These are phyloP conservation scores for Sylvia borin DNA, from an alignment of 2,797 vertebrate genomes.

Conservation along the genomic window DNA sequence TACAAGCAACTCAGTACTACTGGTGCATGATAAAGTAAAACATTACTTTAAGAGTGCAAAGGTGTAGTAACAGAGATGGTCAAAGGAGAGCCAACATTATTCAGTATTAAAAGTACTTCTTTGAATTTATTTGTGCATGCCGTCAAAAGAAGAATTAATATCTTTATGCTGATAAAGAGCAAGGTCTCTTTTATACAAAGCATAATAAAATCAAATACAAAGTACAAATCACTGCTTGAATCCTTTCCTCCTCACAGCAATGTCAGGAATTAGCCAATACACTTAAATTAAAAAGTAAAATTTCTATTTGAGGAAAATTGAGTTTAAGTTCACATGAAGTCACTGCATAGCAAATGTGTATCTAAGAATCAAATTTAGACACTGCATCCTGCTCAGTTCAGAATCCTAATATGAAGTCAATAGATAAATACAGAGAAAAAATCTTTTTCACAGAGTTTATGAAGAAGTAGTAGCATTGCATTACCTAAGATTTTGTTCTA, in stretches of 20 bases:
- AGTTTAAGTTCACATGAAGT: neutral
- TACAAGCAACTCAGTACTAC: neutral
- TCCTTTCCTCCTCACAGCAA: neutral
- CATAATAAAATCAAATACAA: no score
- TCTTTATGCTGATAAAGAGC: neutral
- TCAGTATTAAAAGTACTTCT: neutral
- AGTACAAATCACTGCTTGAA: neutral
- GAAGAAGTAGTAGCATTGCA: neutral
- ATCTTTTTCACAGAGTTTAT: neutral
- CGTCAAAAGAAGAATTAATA: neutral
- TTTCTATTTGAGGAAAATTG: neutral
- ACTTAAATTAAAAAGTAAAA: neutral
- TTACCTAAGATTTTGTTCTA: neutral
- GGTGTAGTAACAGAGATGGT: neutral
- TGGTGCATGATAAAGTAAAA: neutral
- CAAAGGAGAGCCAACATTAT: neutral
- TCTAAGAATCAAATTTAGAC: neutral
- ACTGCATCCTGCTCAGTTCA: neutral
- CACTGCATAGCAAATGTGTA: neutral
- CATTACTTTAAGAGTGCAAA: neutral
- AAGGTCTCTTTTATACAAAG: neutral
- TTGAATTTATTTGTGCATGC: rapidly evolving
- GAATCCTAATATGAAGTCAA: neutral
- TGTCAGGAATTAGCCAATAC: neutral
- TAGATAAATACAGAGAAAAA: neutral